Evolutionary conservation across 2,888 invertebrate species (phyloP), one percentile per base, ranked within the genome.

Genomic region (Drosophila mimica): DNA sequence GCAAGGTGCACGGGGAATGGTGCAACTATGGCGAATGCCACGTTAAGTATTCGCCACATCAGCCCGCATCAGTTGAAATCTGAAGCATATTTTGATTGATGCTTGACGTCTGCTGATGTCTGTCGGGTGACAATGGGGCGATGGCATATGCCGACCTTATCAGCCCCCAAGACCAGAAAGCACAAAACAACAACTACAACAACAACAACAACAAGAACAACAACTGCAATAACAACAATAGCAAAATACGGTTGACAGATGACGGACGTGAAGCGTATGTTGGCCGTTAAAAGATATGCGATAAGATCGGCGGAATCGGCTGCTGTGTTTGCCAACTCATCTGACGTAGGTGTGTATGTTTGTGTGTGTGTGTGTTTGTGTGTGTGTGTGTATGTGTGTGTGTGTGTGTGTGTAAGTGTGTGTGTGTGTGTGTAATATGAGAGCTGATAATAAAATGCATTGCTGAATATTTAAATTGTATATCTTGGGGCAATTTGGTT

Each of bases 221-320:
- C 38, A 62, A 40, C n/a, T 25, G 17, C 7, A 36, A 36, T 15
- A 36, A 40, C 17, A 54, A 31, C 28, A 57, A 58, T 17, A 63
- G 49, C 25, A 62, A 43, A 15, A 30, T 54, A 38, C 33, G 31
- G 31, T 30, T 62, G 68, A 69, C 57, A 40, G 30, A 11, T 76
- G 77, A 76, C 58, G 63, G 70, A 77, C 70, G 51, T 70, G 49
- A 53, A 48, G 31, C 58, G 70, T 58, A 63, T 84, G 84, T 82
- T 84, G 80, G 75, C 82, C 56, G 61, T 40, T 25, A 43, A 30
- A 59, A 71, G 81, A 79, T 78, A 83, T 75, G 79, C 79, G 83
- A 83, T 83, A 83, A 83, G 87, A 87, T 86, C 81, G 43, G 30
- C 67, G 62, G 17, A 67, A 70, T 49, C 69, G 80, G 75, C 79